Conservation (phyloP, 2,797 vertebrate species). For the Falco columbarius region DNA sequence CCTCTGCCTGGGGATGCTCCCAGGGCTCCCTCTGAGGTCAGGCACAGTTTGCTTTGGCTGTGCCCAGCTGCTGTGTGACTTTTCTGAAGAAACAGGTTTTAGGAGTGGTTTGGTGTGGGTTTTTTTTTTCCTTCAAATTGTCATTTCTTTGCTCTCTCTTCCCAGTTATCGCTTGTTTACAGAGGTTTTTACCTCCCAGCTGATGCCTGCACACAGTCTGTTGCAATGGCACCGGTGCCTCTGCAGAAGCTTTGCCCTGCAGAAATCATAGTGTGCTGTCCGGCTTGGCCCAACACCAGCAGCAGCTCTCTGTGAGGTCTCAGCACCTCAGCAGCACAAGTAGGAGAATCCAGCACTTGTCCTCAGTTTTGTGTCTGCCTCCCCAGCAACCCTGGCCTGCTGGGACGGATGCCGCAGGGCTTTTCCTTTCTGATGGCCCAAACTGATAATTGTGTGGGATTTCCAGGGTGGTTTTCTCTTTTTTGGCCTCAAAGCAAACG, state of each 20-base stretch:
- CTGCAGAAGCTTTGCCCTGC: background rate
- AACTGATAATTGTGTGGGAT: fast-evolving
- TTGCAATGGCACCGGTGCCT: background rate
- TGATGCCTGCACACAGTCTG: fast-evolving
- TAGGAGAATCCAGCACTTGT: background rate
- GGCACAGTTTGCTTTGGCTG: background rate
- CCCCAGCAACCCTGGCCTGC: background rate
- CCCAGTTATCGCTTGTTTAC: background rate
- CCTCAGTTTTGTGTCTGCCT: background rate
- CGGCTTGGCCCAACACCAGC: background rate
- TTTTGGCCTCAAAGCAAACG: background rate
- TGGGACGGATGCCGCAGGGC: background rate
- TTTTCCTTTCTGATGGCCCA: background rate
- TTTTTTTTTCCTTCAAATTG: background rate
- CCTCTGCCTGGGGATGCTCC: background rate
- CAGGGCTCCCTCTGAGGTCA: background rate
- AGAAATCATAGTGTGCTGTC: fast-evolving
- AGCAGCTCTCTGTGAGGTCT: background rate
- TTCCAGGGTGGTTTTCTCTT: background rate
- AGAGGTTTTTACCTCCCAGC: background rate
- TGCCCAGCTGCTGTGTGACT: background rate
- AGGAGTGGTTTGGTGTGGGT: background rate
- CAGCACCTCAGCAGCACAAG: background rate
- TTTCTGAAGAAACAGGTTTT: background rate
- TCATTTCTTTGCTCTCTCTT: background rate